Conservation (phyloP, 37 sponge, comb jelly and placozoan species). For the Aplysina aerophoba region DNA sequence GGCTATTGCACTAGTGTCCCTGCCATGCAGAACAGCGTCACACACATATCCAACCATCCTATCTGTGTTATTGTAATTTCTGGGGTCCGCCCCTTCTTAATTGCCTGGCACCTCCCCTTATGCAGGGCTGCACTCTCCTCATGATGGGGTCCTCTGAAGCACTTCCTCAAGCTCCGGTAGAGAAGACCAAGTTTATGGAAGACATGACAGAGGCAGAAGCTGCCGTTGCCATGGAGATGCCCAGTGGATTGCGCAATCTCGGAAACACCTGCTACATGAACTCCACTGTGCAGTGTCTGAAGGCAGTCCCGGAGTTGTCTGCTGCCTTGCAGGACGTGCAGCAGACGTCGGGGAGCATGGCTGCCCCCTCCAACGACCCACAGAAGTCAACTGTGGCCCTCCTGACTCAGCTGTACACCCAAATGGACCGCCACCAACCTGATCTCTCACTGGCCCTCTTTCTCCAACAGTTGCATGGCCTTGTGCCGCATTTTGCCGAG, state of each 20-base stretch:
- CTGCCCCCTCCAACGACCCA: conserved; percentile 17
- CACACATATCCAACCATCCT: not conserved
- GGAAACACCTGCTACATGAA: conserved; percentile 99
- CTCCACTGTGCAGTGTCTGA: conserved; percentile 95
- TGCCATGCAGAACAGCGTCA: too few species aligned
- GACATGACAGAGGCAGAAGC: conserved; percentile 90
- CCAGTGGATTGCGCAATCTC: conserved; percentile 89
- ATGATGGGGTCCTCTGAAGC: conserved; percentile 92
- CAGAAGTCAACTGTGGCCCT: conserved; percentile 6
- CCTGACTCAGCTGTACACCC: conserved; percentile 51
- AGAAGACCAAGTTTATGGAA: conserved; percentile 84
- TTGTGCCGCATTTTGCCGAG: conserved; percentile 88
- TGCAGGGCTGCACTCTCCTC: conserved; percentile 75
- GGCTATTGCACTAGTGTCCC: too few species aligned
- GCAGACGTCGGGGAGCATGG: not conserved
- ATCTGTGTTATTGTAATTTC: not conserved
- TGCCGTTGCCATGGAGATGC: conserved; percentile 81
- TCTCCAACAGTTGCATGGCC: conserved; percentile 75
- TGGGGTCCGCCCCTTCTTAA: not conserved
- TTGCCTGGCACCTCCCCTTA: not conserved
- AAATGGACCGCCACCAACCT: conserved; percentile 56
- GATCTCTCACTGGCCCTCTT: conserved; percentile 44
- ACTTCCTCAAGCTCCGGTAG: conserved; percentile 76
- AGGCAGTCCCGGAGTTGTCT: conserved; percentile 89
- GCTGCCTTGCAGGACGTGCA: conserved; percentile 41